Conservation (phyloP, 2,888 invertebrate species). For the Ormyrus rosae region DNA sequence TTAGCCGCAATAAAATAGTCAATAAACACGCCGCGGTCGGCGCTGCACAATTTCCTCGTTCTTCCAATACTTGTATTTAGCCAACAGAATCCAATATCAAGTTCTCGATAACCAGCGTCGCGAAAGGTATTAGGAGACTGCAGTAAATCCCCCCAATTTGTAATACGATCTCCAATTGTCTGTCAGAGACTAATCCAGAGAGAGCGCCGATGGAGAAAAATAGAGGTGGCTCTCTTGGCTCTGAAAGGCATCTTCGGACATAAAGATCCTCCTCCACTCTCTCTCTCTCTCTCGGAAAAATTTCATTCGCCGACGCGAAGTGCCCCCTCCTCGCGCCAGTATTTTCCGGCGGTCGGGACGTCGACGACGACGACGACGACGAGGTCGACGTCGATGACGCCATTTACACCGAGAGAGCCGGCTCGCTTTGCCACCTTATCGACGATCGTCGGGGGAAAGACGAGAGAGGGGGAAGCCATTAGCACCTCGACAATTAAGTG, state of each 20-base stretch:
- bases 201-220: not conserved
- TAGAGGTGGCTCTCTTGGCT: not conserved
- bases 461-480: slow-evolving; percentile 62
- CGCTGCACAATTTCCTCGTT: too few species aligned
- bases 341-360: slow-evolving; percentile 58
- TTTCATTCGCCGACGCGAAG: slow-evolving; percentile 33
- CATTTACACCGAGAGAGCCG: slow-evolving; percentile 58
- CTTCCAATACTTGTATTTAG: too few species aligned
- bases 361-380: slow-evolving; percentile 63
- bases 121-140: too few species aligned
- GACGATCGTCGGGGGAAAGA: slow-evolving; percentile 31
- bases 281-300: slow-evolving; percentile 2
- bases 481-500: slow-evolving; percentile 70
- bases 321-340: slow-evolving; percentile 11
- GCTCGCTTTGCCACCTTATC: slow-evolving; percentile 45
- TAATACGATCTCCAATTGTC: slow-evolving; percentile 5
- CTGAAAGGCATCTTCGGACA: not conserved
- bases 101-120: not conserved
- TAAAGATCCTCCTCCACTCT: not conserved
- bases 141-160: slow-evolving; percentile 2
- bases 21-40: not conserved
- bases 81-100: too few species aligned
- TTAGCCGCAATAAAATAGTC: not conserved
- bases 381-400: slow-evolving; percentile 67
- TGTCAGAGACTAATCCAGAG: not conserved